Percentiles rank a stretch among this genome's conserved stretches.
Evolutionary conservation across 2,888 invertebrate species (phyloP).

Genomic region (Idaea aversata): DNA sequence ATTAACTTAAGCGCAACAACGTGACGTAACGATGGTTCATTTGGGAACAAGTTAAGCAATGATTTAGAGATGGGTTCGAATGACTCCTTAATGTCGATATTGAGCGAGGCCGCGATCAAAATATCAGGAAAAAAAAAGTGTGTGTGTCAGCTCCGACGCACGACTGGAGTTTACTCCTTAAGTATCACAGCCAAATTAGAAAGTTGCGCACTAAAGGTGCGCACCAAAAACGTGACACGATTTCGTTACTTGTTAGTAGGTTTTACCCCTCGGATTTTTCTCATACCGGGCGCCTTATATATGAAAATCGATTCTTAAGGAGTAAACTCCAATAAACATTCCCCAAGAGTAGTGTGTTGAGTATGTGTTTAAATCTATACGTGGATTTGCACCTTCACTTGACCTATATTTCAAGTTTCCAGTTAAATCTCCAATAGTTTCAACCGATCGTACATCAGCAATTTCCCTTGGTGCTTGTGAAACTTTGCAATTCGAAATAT

Average conservation of each 20-base stretch:
- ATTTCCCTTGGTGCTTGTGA: constrained; percentile 31
- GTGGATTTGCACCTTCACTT: constrained; percentile 33
- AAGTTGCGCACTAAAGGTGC: too few species aligned
- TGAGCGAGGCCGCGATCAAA: too few species aligned
- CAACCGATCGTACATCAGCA: constrained; percentile 36
- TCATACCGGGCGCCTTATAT: too few species aligned
- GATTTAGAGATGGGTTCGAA: constrained; percentile 23
- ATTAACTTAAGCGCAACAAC: constrained; percentile 40
- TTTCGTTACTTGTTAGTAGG: too few species aligned
- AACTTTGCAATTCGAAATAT: constrained; percentile 6
- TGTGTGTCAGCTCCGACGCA: too few species aligned
- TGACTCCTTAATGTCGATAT: constrained; percentile 5
- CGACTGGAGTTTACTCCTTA: too few species aligned
- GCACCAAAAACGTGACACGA: too few species aligned
- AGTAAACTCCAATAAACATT: too few species aligned
- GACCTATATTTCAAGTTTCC: constrained; percentile 39
- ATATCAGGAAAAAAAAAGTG: too few species aligned
- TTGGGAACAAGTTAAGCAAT: constrained; percentile 32
- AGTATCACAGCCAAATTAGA: too few species aligned
- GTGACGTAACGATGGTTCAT: constrained; percentile 40
- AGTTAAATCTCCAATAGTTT: constrained; percentile 34
- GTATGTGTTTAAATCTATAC: constrained; percentile 21
- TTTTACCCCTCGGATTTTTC: too few species aligned
- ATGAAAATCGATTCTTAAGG: too few species aligned
- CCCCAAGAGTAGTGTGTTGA: neutral